phyloP scores from a whole-genome alignment of 2,113 vertebrate genomes.

The Nesoenas mayeri region DNA sequence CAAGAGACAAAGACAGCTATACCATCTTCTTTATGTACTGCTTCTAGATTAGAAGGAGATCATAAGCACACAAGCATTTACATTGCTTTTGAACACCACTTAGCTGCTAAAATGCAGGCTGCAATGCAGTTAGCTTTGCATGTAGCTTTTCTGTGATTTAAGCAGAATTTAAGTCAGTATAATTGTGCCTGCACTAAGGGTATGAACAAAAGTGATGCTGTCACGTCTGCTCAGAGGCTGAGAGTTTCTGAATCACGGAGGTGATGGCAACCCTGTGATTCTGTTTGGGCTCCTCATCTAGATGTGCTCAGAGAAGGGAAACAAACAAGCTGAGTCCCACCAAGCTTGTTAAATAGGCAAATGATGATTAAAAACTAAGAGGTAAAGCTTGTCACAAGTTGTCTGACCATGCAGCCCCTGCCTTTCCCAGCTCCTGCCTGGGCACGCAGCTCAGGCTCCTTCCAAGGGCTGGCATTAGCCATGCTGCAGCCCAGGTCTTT shows the following conservation, averaged over 20 bases:
- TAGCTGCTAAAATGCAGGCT: neutral
- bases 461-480: neutral
- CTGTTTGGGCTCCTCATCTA: neutral
- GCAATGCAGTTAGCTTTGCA: neutral
- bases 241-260: neutral
- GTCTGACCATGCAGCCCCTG: neutral
- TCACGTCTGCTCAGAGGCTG: neutral
- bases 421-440: neutral
- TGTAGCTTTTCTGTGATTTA: neutral
- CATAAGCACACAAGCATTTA: fast-evolving
- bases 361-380: neutral
- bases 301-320: neutral
- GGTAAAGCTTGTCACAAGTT: neutral
- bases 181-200: neutral
- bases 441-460: neutral
- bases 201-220: neutral
- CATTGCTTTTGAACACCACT: neutral
- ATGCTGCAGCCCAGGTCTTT: neutral
- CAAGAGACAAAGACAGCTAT: neutral
- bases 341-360: neutral
- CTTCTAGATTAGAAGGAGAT: neutral
- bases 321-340: neutral
- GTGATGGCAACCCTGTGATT: fast-evolving
- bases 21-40: neutral
- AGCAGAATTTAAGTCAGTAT: neutral